phyloP scores from a whole-genome alignment of 2,797 vertebrate genomes.

The Otus scops region DNA sequence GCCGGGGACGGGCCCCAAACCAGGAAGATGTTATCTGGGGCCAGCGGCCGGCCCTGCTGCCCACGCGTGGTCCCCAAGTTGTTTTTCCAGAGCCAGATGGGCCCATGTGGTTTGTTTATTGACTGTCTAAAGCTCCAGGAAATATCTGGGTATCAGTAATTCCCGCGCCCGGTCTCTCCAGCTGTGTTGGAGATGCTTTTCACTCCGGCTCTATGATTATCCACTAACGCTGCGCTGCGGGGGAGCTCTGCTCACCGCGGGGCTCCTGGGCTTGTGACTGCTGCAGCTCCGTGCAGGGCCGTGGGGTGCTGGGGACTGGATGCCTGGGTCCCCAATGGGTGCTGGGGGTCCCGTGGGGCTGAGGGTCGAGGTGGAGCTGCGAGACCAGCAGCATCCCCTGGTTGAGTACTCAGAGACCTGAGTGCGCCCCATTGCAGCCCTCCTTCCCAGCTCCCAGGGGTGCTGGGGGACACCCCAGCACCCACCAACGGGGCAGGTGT shows the following conservation, averaged over 20 bases:
- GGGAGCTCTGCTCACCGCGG: not conserved
- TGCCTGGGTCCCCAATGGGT: not conserved
- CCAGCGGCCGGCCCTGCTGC: fast-evolving
- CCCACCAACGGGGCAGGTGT: fast-evolving
- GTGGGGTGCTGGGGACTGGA: not conserved
- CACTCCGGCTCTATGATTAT: conserved; percentile 51
- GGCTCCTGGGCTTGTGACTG: not conserved
- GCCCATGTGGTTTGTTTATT: not conserved
- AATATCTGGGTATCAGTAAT: conserved; percentile 5
- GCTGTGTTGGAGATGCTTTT: conserved; percentile 35
- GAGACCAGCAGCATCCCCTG: not conserved
- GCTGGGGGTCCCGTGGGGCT: not conserved
- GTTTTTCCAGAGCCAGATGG: not conserved
- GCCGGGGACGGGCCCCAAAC: not conserved
- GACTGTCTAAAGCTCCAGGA: conserved; percentile 4
- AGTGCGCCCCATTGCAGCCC: fast-evolving
- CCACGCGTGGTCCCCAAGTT: not conserved
- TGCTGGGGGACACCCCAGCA: not conserved
- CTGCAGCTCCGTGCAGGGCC: not conserved
- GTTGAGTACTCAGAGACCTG: fast-evolving
- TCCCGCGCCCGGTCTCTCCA: conserved; percentile 7
- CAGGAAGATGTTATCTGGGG: fast-evolving
- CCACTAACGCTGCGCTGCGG: not conserved
- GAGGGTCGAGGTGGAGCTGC: not conserved
- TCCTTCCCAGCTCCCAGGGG: fast-evolving